Percentiles rank a stretch among this genome's conserved stretches.
Evolutionary conservation across 2,113 vertebrate genomes (phyloP).

Genomic region (Protobothrops flavoviridis): DNA sequence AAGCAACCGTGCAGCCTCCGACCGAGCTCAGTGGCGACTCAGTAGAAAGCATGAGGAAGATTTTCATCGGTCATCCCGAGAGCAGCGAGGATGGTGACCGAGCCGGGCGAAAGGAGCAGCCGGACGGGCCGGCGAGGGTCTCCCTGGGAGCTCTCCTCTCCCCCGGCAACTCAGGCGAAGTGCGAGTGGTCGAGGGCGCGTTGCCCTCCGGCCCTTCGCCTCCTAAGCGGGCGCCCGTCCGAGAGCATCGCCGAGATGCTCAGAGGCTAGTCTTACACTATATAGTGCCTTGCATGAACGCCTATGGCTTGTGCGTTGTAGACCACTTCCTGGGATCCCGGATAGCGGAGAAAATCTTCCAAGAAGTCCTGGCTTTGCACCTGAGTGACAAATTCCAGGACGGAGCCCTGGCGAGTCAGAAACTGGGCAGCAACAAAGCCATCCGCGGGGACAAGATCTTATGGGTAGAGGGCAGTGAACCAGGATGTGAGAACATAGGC

Average conservation of each 20-base stretch:
- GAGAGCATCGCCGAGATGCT: constrained; percentile 46
- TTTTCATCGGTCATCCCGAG: neutral
- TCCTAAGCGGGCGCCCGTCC: constrained; percentile 36
- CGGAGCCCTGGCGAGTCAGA: constrained; percentile 59
- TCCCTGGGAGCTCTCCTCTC: neutral
- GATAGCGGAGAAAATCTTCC: constrained; percentile 58
- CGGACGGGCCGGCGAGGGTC: neutral
- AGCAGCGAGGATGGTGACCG: neutral
- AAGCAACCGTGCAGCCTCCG: neutral
- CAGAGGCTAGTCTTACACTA: constrained; percentile 61
- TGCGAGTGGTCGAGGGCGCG: neutral
- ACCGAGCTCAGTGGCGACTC: neutral
- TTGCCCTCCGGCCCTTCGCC: constrained; percentile 13
- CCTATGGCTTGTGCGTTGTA: constrained; percentile 64
- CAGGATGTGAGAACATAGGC: constrained; percentile 62
- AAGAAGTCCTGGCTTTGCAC: constrained; percentile 61
- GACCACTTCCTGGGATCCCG: constrained; percentile 65
- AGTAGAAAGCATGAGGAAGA: neutral
- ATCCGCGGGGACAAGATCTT: constrained; percentile 67
- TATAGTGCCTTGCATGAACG: constrained; percentile 62
- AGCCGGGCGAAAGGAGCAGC: constrained; percentile 1
- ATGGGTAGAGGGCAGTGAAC: constrained; percentile 66
- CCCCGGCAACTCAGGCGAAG: constrained; percentile 21
- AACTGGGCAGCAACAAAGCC: constrained; percentile 41
- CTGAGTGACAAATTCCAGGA: constrained; percentile 56